phyloP scores from a whole-genome alignment of 2,888 invertebrate species.

The Entomobrya proxima region DNA sequence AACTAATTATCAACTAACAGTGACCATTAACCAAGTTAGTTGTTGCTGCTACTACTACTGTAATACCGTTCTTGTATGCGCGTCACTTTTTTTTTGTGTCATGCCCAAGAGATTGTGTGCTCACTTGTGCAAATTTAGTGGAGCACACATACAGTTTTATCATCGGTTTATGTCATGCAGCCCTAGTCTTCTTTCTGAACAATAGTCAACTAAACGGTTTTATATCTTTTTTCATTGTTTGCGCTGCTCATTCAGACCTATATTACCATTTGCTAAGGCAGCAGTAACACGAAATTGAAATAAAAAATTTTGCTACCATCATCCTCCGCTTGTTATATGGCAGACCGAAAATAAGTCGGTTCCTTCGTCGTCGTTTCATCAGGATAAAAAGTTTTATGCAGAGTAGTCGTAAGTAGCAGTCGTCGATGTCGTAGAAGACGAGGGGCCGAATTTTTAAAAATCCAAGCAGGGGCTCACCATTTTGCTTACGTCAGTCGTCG shows the following conservation, averaged over 20 bases:
- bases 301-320: constrained; percentile 1
- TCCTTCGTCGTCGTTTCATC: not conserved
- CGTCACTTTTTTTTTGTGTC: constrained; percentile 2
- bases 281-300: constrained; percentile 2
- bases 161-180: constrained; percentile 19
- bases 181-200: not conserved
- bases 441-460: not conserved
- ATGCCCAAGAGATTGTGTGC: not conserved
- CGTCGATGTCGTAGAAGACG: not conserved
- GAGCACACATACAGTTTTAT: constrained; percentile 38
- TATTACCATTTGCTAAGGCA: not conserved
- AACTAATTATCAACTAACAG: constrained; percentile 43
- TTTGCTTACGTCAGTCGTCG: constrained; percentile 34
- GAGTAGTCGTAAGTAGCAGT: not conserved
- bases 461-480: not conserved
- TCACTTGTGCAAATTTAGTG: constrained; percentile 28
- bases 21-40: constrained; percentile 25
- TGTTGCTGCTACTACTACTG: not conserved
- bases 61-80: too few relatives aligned
- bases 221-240: not conserved
- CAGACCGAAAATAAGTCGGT: not conserved
- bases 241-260: not conserved
- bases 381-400: not conserved
- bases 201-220: not conserved
- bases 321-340: not conserved